Evolutionary conservation across 2,888 invertebrate genomes (phyloP).

Genomic region (Elegia similella): DNA sequence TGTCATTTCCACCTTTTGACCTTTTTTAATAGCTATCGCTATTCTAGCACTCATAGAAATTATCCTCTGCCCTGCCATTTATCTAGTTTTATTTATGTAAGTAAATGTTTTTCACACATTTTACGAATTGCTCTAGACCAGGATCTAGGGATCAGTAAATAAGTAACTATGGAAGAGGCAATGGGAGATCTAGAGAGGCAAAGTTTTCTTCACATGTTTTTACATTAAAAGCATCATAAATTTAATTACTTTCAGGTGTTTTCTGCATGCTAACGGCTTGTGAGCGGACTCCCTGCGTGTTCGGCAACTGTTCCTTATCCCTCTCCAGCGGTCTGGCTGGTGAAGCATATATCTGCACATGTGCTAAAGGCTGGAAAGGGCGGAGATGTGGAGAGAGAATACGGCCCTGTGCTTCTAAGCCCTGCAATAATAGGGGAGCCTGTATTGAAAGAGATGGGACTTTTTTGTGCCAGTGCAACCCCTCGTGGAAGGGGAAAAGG

Average conservation of each 20-base stretch:
- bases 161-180: too few relatives aligned
- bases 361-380: constrained; percentile 86
- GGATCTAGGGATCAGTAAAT: too few relatives aligned
- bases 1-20: too few relatives aligned
- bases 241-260: constrained; percentile 80
- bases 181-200: too few relatives aligned
- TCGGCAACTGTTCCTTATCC: constrained; percentile 83
- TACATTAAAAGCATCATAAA: too few relatives aligned
- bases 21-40: too few relatives aligned
- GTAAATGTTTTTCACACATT: too few relatives aligned
- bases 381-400: constrained; percentile 85
- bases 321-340: constrained; percentile 24
- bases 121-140: too few relatives aligned
- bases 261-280: constrained; percentile 90
- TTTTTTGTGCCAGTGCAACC: constrained; percentile 87
- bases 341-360: constrained; percentile 82
- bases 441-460: constrained; percentile 86
- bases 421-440: constrained; percentile 88
- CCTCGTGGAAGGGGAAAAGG: constrained; percentile 86
- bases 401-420: constrained; percentile 86
- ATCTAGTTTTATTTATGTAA: too few relatives aligned
- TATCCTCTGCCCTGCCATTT: too few relatives aligned
- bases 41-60: too few relatives aligned
- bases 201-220: too few relatives aligned
- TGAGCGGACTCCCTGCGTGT: constrained; percentile 86